A percentile compares a stretch with the other conserved stretches of the same genome.
phyloP scores from a whole-genome alignment of 2,888 invertebrate species.

The Eupithecia vulgata region DNA sequence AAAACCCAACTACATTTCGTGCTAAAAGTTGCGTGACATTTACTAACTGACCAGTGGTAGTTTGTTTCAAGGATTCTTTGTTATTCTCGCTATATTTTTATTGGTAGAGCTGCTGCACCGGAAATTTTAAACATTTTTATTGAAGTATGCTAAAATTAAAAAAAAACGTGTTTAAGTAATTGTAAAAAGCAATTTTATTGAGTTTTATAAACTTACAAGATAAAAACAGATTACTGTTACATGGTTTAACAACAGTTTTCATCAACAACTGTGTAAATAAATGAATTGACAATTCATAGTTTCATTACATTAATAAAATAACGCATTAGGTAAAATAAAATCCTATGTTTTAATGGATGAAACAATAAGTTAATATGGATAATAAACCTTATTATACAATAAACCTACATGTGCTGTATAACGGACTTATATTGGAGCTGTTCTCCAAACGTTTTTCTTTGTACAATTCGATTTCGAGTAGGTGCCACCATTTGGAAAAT shows the following conservation, averaged over 20 bases:
- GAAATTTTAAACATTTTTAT: neutral
- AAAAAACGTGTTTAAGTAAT: neutral
- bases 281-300: neutral
- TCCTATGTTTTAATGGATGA: neutral
- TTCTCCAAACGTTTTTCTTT: no score
- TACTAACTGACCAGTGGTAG: neutral
- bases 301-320: neutral
- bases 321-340: neutral
- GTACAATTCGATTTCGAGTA: no score
- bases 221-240: neutral
- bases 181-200: neutral
- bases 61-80: conserved; percentile 6
- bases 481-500: no score
- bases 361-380: conserved; percentile 3
- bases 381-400: neutral
- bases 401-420: neutral
- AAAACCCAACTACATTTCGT: conserved; percentile 2
- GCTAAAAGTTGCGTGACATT: conserved; percentile 12
- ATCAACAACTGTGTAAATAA: neutral
- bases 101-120: neutral
- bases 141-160: neutral
- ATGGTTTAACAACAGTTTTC: neutral
- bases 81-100: neutral
- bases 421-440: no score
- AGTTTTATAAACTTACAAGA: neutral